Evolutionary conservation across 2,113 vertebrate genomes (phyloP), one percentile per base, ranked within the genome.

Genomic region (Psettodes erumei): DNA sequence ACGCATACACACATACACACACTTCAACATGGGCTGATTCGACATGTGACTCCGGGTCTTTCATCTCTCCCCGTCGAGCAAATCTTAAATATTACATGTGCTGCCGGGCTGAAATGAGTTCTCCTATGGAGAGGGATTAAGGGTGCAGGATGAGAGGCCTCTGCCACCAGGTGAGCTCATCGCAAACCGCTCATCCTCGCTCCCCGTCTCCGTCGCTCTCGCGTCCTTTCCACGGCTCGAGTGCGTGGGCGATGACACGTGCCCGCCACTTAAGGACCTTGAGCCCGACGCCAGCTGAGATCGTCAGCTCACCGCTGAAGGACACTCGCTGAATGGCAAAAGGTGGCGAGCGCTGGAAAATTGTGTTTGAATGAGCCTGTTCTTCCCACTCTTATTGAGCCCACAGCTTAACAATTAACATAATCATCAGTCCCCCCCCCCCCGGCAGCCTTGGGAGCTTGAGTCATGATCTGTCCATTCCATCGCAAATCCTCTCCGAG

Each of bases 161-260:
- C 73, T 53, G 50, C 23, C 21, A 59, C 48, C 33, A 47, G 33
- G 4, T 38, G 23, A 77, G 30, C 69, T 66, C 32, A 55, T 83
- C 40, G 35, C 83, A 73, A 58, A 50, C 33, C 8, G 1, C 60
- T 59, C 51, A 21, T 59, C 28, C 30, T 35, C 40, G 1, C 55
- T 37, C 9, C 53, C n/a, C 35, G 10, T 71, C 59, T 54, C 35
- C 23, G 19, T 68, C 19, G 30, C 27, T 42, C 33, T 59, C 25
- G 53, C 32, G 32, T 71, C 56, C 40, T 70, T 13, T 37, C 48
- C 56, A 33, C n/a, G 37, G 72, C 59, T 83, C 47, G 25, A 1
- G 51, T 50, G 35, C 62, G 51, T 18, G 47, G n/a, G 40, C 65
- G 73, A 81, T 80, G 79, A 88, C 70, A 76, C 61, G 27, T n/a